Evolutionary conservation across 2,888 invertebrate species (phyloP).

Genomic region (Chouioia cunea): DNA sequence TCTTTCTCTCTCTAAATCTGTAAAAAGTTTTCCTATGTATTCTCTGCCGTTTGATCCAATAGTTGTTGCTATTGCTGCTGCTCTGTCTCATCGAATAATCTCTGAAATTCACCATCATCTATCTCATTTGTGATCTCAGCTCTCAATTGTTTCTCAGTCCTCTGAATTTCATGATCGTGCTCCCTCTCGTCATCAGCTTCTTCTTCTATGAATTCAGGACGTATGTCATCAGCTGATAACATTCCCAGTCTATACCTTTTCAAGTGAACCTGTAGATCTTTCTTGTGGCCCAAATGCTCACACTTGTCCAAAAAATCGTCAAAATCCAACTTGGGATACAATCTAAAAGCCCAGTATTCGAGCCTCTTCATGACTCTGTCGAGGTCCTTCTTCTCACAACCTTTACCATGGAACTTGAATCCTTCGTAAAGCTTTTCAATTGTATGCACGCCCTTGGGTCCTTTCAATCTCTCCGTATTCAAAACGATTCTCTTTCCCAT

Average conservation of each 20-base stretch:
- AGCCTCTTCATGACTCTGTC: constrained; percentile 83
- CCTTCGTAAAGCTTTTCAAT: constrained; percentile 84
- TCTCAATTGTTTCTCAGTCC: constrained; percentile 22
- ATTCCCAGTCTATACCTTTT: constrained; percentile 77
- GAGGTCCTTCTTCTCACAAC: constrained; percentile 86
- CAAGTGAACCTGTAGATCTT: constrained; percentile 80
- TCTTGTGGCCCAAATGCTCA: constrained; percentile 87
- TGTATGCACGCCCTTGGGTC: constrained; percentile 84
- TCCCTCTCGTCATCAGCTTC: constrained; percentile 63
- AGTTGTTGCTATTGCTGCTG: background rate
- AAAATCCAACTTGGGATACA: constrained; percentile 91
- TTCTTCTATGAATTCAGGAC: constrained; percentile 70
- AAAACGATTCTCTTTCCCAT: constrained; percentile 66
- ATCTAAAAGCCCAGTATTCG: constrained; percentile 94
- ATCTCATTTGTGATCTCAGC: background rate
- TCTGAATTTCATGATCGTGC: constrained; percentile 26
- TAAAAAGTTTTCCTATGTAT: constrained; percentile 1
- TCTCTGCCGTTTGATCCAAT: background rate
- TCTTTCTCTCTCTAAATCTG: constrained; percentile 6
- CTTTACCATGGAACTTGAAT: constrained; percentile 85
- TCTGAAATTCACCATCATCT: constrained; percentile 32
- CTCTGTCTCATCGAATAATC: constrained; percentile 19
- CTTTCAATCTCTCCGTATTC: constrained; percentile 79
- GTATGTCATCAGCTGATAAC: constrained; percentile 63
- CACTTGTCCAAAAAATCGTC: constrained; percentile 85